Evolutionary conservation across 1,140 invertebrate species (phyloP), one percentile per base, ranked within the genome.

Genomic region (Formica selysi): DNA sequence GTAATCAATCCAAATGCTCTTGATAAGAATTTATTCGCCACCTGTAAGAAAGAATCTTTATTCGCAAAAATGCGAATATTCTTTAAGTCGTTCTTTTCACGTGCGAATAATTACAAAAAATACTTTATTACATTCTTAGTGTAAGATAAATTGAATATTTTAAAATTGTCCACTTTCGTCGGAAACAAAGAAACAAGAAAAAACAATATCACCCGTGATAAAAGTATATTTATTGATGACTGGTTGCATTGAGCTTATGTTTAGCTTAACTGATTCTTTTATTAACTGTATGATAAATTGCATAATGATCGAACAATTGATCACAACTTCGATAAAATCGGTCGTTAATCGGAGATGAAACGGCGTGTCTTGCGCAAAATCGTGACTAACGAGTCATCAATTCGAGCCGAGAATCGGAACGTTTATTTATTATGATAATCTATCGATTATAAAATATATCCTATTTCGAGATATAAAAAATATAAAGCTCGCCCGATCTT

Each of bases 201-300:
- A 67, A 78, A 67, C 16, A 16, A 13, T 81, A 81, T 81, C 78
- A 81, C 65, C 59, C 70, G 44, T 70, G 22, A 71, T 71, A 71
- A 71, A 81, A 81, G 48, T 80, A 70, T 32, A n/a, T 70, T 32
- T 44, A 7, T 38, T 76, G 44, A 79, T 68, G 62, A 13, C 44
- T 29, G n/a, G 11, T 11, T 67, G 62, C 76, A 67, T 79, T 29
- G n/a, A 68, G n/a, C 7, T 67, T 8, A 44, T 44, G 2, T 0
- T 44, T 79, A 13, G 1, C 44, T 36, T 26, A n/a, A 51, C 36
- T 29, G n/a, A 29, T 51, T n/a, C 22, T 32, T 78, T 32, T 67
- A 44, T 13, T 11, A 22, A 16, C n/a, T 38, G 11, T 51, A 79
- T 13, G 13, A 48, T 62, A 26, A 6, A 5, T 29, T 41, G 16